Evolutionary conservation across 2,797 vertebrate species (phyloP), one percentile per base, ranked within the genome.

Genomic region (Loriculus beryllinus): DNA sequence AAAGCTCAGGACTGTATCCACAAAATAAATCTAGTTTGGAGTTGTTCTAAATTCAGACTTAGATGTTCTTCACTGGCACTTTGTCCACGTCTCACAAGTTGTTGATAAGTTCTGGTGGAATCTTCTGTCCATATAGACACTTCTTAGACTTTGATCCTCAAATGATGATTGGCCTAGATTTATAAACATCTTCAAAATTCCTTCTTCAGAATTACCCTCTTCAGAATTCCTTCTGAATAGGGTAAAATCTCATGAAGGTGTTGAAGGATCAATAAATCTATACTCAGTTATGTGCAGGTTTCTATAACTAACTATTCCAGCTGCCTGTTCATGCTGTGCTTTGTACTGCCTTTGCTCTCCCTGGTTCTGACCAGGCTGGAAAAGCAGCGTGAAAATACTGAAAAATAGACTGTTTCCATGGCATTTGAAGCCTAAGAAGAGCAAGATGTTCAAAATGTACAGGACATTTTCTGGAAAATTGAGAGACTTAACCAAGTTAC

Each of bases 401-500:
- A 89, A 79, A 93, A 94, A 69, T 35, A 80, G 33, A 22, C 47
- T 62, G 31, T 79, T 96, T 84, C 56, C 35, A 49, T 57, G 57
- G 47, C 18, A n/a, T 85, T 31, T 80, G 54, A 90, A 90, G 31
- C 23, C 31, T 68, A 77, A 74, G 63, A 68, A 85, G 54, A 87
- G 87, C 86, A 76, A 65, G 23, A 64, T 57, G 60, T 87, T 87
- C 83, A 65, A 69, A 25, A 60, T 49, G 51, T 85, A 26, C 63
- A 49, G 77, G 64, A 54, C 45, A 72, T 80, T 90, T 80, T 87
- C 49, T 90, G 77, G 63, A 92, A 95, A 94, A 80, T 26, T 5
- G 28, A 64, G 64, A 80, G 59, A 67, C 78, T 68, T 88, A 76
- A n/a, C 80, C 62, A 82, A 69, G 60, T 65, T 82, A 72, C 59